Evolutionary conservation across 2,888 invertebrate genomes (phyloP), one percentile per base, ranked within the genome.

Genomic region (Drosophila borborema): DNA sequence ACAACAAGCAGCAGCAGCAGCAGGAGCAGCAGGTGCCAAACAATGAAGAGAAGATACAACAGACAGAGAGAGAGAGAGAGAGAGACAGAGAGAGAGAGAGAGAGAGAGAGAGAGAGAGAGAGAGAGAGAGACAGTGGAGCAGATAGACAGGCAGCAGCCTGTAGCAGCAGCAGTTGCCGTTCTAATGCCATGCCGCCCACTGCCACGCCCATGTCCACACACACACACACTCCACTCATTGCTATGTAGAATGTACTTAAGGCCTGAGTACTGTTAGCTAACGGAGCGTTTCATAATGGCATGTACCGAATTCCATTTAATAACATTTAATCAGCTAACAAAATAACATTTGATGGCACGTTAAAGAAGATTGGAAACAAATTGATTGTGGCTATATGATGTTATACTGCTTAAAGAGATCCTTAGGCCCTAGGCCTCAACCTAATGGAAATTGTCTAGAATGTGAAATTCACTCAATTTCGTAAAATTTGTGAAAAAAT

Each of bases 41-140:
- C 82, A 84, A 87, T 85, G 73, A 85, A 83, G 62, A 63, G 49
- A 31, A 34, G 34, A 34, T 18, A n/a, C 31, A 12, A 18, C 31
- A 51, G 49, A 7, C 49, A 3, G 48, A 49, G 2, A 23, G 18
- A 43, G 12, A 12, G 48, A 48, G 1, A 20, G 20, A 20, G 1
- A 4, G n/a, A 38, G 16, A 7, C 7, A 38, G 2, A 14, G 38
- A 14, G 1, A 20, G 20, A 20, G 1, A 4, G n/a, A 38, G 16
- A 51, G 49, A 7, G 31, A 3, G 48, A 49, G 2, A 23, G 18
- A 43, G 12, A 12, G 48, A 48, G 1, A 20, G 20, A 20, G 1
- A 4, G n/a, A 38, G 16, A 7, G 16, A 38, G 2, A 14, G 38
- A 14, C 38, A 36, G 36, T 16, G 20, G 8, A n/a, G 34, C 28